A percentile compares a stretch with the other conserved stretches of the same genome.
Evolutionary conservation across 1,140 invertebrate species (phyloP).

Genomic region (Centruroides vittatus): DNA sequence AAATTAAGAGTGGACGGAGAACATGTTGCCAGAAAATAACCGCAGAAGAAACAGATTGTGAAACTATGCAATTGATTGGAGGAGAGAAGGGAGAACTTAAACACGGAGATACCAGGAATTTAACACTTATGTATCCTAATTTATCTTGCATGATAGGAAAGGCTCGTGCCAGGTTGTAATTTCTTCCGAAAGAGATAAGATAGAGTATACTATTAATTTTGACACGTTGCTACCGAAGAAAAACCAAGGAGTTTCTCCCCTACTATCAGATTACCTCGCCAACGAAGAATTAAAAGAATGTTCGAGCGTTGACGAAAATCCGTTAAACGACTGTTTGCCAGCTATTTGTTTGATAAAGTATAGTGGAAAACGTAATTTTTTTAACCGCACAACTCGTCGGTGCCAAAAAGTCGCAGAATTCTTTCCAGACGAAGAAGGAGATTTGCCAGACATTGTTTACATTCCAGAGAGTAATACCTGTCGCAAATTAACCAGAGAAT

Average conservation of each 20-base stretch:
- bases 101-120: no score
- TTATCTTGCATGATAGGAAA: no score
- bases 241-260: not conserved
- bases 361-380: constrained; percentile 32
- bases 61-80: no score
- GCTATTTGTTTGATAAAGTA: constrained; percentile 38
- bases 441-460: not conserved
- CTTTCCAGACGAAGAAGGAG: constrained; percentile 18
- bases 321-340: constrained; percentile 35
- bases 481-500: not conserved
- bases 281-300: constrained; percentile 20
- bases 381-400: constrained; percentile 25
- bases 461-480: not conserved
- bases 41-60: no score
- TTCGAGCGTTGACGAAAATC: constrained; percentile 31
- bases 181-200: no score
- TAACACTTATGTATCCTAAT: no score
- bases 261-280: not conserved
- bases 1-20: no score
- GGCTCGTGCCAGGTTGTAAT: no score
- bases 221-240: no score
- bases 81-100: no score
- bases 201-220: no score
- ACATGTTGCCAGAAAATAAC: no score
- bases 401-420: constrained; percentile 33